Base-by-base conservation (phyloP, 2,113 vertebrate species). In the Sinocyclocheilus grahami region DNA sequence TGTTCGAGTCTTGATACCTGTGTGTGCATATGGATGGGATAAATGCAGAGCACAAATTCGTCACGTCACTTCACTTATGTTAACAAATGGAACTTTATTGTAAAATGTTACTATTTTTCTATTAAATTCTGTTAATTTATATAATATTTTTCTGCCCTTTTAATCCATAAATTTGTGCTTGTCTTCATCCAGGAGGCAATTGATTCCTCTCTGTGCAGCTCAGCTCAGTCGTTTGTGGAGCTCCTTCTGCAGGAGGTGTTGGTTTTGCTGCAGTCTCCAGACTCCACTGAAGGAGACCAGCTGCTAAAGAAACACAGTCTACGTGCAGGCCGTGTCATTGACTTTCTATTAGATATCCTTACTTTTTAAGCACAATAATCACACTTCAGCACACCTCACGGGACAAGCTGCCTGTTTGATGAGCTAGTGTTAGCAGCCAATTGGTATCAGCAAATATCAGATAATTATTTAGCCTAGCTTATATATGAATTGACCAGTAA, bases 291-390 rank as follows among this genome's bases (percentile, higher is more conserved):
- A 46, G 95, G 95, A 88, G 97, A 97, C 18, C 30, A 90, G 55
- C 91, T 95, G 87, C 86, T 95, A 63, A 96, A 95, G 71, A 97
- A 93, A 89, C 96, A 94, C 90, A 97, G 95, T 92, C 92, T 93
- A 84, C 95, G 95, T 82, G 94, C 96, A 89, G 92, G 94, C 53
- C 95, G 95, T 69, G 90, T 94, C 82, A 90, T 95, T 91, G 92
- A 95, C 65, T 90, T 99, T 86, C 94, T 99, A 80, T 92, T 95
- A 2, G 91, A 99, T 99, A 99, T 99, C 98, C 97, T 97, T 46
- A 46, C 1, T 48, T n/a, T n/a, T 18, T 37, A 42, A 12, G 10
- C 24, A 33, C 14, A 62, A 69, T 18, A 18, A 18, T 69, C 65
- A 33, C 65, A 69, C 65, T 69, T 33, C 65, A 18, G 16, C 4